Evolutionary conservation across 2,797 vertebrate genomes (phyloP), one percentile per base, ranked within the genome.

Genomic region (Ptychadena robeensis): DNA sequence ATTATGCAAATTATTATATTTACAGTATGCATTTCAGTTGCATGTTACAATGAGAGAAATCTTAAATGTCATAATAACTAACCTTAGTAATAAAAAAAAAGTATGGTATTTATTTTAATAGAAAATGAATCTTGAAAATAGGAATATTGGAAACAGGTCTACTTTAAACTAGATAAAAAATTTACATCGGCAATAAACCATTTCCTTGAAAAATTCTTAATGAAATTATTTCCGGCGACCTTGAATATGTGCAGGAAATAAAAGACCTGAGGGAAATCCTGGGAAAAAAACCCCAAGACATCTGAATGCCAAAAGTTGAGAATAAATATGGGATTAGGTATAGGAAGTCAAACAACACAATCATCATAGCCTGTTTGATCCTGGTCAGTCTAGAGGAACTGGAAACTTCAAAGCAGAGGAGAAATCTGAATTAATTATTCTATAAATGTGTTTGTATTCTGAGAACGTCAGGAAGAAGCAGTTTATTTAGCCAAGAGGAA

Each of bases 171-270:
- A n/a, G n/a, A n/a, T n/a, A n/a, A n/a, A n/a, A n/a, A n/a, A 18
- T 48, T 15, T 2, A 44, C 12, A 15, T 5, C 57, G 28, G 72
- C 25, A 18, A 10, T 32, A 34, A 53, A 44, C n/a, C 14, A 48
- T 67, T 78, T 67, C 40, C 63, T 27, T 37, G 25, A 32, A 67
- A 76, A 65, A 48, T 15, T 27, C 38, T 25, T 3, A 28, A 15
- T 44, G 8, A 34, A 53, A 53, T 53, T 1, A 59, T 79, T 66
- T 68, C 64, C 76, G 37, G 22, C 4, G 18, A 57, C n/a, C n/a
- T 68, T 28, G 65, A 28, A 32, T 66, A 68, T 27, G 35, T 2
- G 2, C 44, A 79, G 76, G 76, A 79, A 79, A 79, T 79, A 22
- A 59, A 57, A 37, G 25, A 15, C 22, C 18, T 35, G 48, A 59